Percentiles rank a stretch among this genome's conserved stretches.
Conservation (phyloP, 2,888 invertebrate species). For the Drosophila macrospina region DNA sequence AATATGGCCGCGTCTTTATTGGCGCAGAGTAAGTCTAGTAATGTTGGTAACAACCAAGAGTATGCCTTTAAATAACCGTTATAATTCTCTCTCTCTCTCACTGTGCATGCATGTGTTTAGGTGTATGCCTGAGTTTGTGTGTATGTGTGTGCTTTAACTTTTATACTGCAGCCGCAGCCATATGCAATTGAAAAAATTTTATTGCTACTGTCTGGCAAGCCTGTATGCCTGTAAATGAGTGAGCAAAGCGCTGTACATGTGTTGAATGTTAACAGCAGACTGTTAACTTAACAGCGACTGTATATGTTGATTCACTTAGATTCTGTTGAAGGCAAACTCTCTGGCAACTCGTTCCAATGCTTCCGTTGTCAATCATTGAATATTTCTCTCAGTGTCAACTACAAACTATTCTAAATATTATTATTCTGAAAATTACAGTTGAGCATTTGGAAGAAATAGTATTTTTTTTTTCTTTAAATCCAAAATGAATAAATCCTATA, state of each 20-base stretch:
- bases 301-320: neutral
- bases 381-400: neutral
- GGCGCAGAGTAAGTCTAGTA: slow-evolving; percentile 92
- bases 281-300: slow-evolving; percentile 1
- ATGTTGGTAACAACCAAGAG: slow-evolving; percentile 84
- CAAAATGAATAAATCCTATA: too few relatives aligned
- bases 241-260: neutral
- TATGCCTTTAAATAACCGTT: slow-evolving; percentile 16
- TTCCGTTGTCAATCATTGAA: neutral
- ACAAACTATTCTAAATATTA: too few relatives aligned
- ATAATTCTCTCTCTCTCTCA: neutral
- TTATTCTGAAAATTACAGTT: too few relatives aligned
- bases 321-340: neutral
- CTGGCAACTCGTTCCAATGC: neutral
- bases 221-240: neutral
- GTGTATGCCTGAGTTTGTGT: too few relatives aligned
- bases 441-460: too few relatives aligned
- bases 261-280: neutral
- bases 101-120: neutral
- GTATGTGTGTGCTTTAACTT: too few relatives aligned
- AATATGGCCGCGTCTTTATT: slow-evolving; percentile 91
- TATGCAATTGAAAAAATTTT: too few relatives aligned
- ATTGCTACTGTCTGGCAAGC: slow-evolving; percentile 7
- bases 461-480: too few relatives aligned
- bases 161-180: too few relatives aligned